phyloP scores from a whole-genome alignment of 2,113 vertebrate genomes.

The Okapia johnstoni region DNA sequence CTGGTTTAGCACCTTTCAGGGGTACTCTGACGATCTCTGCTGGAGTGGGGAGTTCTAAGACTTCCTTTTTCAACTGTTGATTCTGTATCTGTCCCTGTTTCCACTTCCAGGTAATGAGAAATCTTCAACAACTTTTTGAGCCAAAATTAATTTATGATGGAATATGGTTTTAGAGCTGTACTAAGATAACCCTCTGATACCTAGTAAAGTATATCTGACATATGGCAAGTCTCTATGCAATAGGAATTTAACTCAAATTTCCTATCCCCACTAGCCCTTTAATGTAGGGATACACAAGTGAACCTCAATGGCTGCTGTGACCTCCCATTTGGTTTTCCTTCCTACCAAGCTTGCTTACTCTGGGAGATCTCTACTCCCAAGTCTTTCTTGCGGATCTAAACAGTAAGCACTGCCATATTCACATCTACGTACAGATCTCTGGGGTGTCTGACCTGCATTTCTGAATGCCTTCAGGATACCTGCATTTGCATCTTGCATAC shows the following conservation, averaged over 20 bases:
- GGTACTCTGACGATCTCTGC: neutral
- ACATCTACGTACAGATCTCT: neutral
- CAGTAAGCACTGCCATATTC: neutral
- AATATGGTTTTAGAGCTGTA: neutral
- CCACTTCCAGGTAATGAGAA: neutral
- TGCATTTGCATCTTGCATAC: neutral
- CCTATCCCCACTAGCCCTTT: neutral
- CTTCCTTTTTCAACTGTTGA: neutral
- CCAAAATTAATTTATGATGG: neutral
- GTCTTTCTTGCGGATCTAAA: neutral
- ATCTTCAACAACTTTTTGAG: neutral
- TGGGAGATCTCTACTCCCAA: neutral
- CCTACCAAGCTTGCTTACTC: neutral
- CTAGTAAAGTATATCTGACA: neutral
- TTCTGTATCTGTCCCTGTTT: neutral
- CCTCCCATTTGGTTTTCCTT: neutral
- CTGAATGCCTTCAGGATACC: neutral
- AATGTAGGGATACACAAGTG: neutral
- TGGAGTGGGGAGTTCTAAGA: neutral
- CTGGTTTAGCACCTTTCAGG: neutral
- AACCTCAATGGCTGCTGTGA: neutral
- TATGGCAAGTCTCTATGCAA: neutral
- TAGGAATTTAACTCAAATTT: neutral
- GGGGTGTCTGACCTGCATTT: neutral
- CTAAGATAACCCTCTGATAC: neutral